Base-by-base conservation (phyloP, 2,888 invertebrate genomes). In the Congeria kusceri region DNA sequence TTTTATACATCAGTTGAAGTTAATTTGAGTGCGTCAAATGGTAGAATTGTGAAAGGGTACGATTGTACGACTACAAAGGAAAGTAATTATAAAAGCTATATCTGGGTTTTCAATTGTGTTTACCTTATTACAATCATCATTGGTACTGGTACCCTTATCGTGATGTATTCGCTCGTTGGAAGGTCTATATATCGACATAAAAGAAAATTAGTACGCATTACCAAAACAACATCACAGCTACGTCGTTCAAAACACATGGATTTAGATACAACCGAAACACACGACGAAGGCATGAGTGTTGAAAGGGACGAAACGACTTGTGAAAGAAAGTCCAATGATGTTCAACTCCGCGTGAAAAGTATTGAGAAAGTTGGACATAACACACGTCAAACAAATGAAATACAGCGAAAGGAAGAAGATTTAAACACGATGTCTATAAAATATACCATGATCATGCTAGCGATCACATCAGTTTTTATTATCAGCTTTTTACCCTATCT, bases 401-500 rank as follows among this genome's bases (percentile, higher is more conserved):
- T 39, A 15, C 39, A 39, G 39, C 39, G 15, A 39, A 39, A 39
- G 39, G 39, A 39, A 39, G 39, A 39, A 7, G 39, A 15, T 11
- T 39, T 39, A 15, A 39, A 39, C 39, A 9, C 39, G 7, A 74
- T 67, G 56, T 77, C 77, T 15, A 39, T 77, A 4, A 85, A 80
- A 61, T 85, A 78, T 53, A 85, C 86, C 15, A 65, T 73, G 4
- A 66, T 86, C 0, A 85, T 83, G 81, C 46, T 86, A 9, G 80
- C 75, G 4, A 84, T 86, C 5, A 80, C 83, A 9, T 47, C 82
- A 7, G 75, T 80, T 9, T 86, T 80, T 28, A 44, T 86, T 11
- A 27, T 86, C 0, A 83, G 85, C 28, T 85, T 82, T 61, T 56
- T 86, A 13, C 86, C 86, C 7, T 80, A 85, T 63, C 62, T 85